Evolutionary conservation across 2,113 vertebrate species (phyloP).

Genomic region (Leucoraja erinaceus): DNA sequence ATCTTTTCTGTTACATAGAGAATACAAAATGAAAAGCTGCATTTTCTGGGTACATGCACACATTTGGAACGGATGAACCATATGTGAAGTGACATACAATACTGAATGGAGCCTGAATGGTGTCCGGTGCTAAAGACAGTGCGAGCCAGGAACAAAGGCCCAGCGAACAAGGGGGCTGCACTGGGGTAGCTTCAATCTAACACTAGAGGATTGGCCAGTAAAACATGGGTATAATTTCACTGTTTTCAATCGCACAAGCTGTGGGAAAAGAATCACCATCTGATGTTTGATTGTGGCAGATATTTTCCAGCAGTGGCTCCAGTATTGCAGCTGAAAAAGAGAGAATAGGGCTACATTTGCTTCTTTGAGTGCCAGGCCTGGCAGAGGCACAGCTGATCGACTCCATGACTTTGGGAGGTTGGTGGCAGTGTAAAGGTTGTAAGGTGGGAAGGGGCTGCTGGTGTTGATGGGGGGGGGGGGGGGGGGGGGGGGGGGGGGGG

Average conservation of each 20-base stretch:
- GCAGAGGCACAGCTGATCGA: constrained; percentile 50
- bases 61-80: constrained; percentile 94
- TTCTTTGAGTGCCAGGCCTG: constrained; percentile 54
- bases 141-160: constrained; percentile 66
- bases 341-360: constrained; percentile 55
- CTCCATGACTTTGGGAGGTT: constrained; percentile 43
- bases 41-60: constrained; percentile 99
- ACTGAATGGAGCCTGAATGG: constrained; percentile 74
- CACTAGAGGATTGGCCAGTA: constrained; percentile 61
- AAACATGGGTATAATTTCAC: constrained; percentile 75
- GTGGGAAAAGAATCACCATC: constrained; percentile 78
- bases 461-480: not conserved
- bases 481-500: not conserved
- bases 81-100: constrained; percentile 86
- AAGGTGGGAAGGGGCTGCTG: no score
- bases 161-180: constrained; percentile 58
- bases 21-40: constrained; percentile 87
- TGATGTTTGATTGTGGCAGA: constrained; percentile 73
- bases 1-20: constrained; percentile 89
- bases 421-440: not conserved
- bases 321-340: constrained; percentile 52
- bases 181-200: constrained; percentile 56
- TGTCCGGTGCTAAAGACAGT: constrained; percentile 65
- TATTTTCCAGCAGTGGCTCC: constrained; percentile 69
- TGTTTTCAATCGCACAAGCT: constrained; percentile 75